phyloP scores from a whole-genome alignment of 2,888 invertebrate genomes.

The Tachina lurida region DNA sequence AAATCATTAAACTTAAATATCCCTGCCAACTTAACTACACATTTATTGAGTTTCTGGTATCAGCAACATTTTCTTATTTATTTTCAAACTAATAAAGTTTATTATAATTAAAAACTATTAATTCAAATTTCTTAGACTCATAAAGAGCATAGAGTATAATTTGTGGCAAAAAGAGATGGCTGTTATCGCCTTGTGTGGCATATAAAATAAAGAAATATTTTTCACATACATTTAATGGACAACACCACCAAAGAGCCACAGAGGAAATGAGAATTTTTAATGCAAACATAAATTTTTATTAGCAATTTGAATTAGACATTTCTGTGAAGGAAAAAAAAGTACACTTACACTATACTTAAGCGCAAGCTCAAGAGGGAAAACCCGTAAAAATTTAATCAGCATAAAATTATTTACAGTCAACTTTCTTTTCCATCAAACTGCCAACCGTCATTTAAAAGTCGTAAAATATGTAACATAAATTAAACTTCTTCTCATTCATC shows the following conservation, averaged over 20 bases:
- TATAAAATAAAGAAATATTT: conserved; percentile 23
- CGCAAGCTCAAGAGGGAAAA: neutral
- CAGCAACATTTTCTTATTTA: conserved; percentile 52
- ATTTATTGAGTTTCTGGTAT: conserved; percentile 14
- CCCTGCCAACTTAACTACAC: neutral
- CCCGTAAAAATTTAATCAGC: conserved; percentile 67
- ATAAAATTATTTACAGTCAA: conserved; percentile 67
- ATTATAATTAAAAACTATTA: conserved; percentile 66
- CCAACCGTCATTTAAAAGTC: conserved; percentile 69
- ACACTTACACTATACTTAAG: neutral
- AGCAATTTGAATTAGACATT: conserved; percentile 14
- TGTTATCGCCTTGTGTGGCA: conserved; percentile 38
- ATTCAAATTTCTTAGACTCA: conserved; percentile 54
- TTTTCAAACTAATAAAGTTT: conserved; percentile 15
- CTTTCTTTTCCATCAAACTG: conserved; percentile 61
- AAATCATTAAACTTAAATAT: neutral
- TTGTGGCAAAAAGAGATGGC: conserved; percentile 48
- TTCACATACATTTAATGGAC: conserved; percentile 15
- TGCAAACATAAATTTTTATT: neutral
- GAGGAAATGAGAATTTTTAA: too few relatives aligned
- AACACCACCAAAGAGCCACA: neutral
- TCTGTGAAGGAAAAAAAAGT: neutral
- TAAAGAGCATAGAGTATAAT: conserved; percentile 59
- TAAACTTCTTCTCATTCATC: neutral
- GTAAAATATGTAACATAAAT: conserved; percentile 69